Base-by-base conservation (phyloP, 1,140 invertebrate species). In the Dolichoris vasculosae region DNA sequence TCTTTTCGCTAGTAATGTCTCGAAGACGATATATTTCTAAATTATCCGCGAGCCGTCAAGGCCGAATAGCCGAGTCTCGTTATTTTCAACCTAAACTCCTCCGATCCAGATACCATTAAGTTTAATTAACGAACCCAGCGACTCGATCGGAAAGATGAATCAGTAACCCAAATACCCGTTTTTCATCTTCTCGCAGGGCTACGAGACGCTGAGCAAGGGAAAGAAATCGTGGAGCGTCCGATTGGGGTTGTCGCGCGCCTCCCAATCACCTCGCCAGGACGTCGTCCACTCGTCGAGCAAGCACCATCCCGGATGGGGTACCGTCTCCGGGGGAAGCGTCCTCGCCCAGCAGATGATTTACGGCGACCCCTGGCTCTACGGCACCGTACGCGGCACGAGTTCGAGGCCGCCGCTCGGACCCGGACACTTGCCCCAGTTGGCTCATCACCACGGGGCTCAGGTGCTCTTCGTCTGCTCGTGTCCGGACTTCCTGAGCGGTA, bases 341-440 rank as follows among this genome's bases (percentile, higher is more conserved):
- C 90, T 97, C 84, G 96, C 96, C 64, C 96, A 96, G 90, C 96
- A 96, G 89, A 97, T 97, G 96, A 95, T 96, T 87, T 97, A 97
- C 92, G 96, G 90, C 1, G 96, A 97, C 87, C 96, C 96, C 48
- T 97, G 96, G 96, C 94, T 97, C 2, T 97, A 97, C 88, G 96
- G 96, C 83, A 96, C 96, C 6, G 95, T 96, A 1, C 93, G 96
- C 86, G 89, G 88, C 51, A 87, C 59, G 43, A 86, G 84, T 87
- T 86, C 87, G 87, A 67, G 88, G 89, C 84, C 87, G 89, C 84
- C 87, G 87, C 88, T 88, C 48, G n/a, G 88, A 32, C 35, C 64
- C 26, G 55, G 30, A 0, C 51, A 75, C 30, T 7, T 55, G 13
- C 32, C 43, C 23, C 80, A 78, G 11, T 15, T 69, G 2, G n/a